Percentiles rank a stretch among this genome's conserved stretches.
Conservation (phyloP, 2,113 vertebrate genomes). For the Eretmochelys imbricata region DNA sequence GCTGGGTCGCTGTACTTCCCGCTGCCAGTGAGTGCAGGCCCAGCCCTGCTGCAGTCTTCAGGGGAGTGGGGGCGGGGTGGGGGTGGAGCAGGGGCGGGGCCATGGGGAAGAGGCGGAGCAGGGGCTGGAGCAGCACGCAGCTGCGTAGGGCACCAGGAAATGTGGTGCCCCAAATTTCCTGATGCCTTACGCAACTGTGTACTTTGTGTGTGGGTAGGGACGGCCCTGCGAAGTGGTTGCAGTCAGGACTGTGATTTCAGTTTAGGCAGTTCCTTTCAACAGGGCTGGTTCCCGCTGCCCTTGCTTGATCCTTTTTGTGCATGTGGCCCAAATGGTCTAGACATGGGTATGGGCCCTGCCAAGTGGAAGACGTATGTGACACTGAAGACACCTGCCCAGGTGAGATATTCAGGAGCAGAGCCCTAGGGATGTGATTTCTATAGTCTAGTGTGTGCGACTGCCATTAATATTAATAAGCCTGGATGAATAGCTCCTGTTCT, state of each 20-base stretch:
- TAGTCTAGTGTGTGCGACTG: neutral
- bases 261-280: neutral
- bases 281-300: neutral
- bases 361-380: neutral
- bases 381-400: neutral
- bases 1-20: too few relatives aligned
- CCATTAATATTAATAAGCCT: neutral
- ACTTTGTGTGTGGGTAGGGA: too few relatives aligned
- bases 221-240: neutral
- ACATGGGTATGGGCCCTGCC: neutral
- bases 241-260: neutral
- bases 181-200: too few relatives aligned
- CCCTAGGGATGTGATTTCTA: neutral
- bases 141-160: too few relatives aligned
- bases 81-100: too few relatives aligned
- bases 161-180: too few relatives aligned
- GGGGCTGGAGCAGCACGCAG: too few relatives aligned
- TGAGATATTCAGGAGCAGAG: neutral
- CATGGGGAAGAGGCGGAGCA: too few relatives aligned
- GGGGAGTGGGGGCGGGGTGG: too few relatives aligned
- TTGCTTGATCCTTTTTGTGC: neutral
- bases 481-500: neutral
- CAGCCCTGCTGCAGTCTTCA: too few relatives aligned
- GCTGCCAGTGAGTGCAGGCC: too few relatives aligned
- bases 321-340: neutral